Evolutionary conservation across 2,888 invertebrate species (phyloP).

Genomic region (Oegoconia quadripuncta): DNA sequence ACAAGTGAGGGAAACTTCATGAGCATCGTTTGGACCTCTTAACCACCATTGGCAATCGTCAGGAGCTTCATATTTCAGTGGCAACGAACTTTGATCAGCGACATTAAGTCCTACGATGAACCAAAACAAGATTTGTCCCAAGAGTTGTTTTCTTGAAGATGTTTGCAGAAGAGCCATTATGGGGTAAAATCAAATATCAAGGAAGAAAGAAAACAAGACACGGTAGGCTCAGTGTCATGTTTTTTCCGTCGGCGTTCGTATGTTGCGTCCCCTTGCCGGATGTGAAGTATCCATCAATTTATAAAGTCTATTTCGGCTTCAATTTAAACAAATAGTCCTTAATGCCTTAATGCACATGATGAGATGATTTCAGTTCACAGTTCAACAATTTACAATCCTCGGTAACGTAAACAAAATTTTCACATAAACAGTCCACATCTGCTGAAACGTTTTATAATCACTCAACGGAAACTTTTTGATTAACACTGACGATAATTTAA

Average conservation of each 20-base stretch:
- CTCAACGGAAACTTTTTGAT: conserved; percentile 17
- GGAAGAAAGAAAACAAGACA: conserved; percentile 73
- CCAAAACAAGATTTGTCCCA: conserved; percentile 64
- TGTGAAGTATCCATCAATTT: conserved; percentile 76
- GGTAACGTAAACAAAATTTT: conserved; percentile 35
- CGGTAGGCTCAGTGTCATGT: conserved; percentile 74
- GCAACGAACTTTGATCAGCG: conserved; percentile 70
- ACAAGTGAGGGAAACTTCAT: conserved; percentile 88
- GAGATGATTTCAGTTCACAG: conserved; percentile 38
- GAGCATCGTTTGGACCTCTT: conserved; percentile 79
- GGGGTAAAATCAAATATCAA: conserved; percentile 69
- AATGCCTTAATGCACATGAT: conserved; percentile 48
- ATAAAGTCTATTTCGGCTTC: conserved; percentile 54
- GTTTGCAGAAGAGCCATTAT: conserved; percentile 63
- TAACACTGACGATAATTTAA: neutral
- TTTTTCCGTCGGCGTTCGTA: conserved; percentile 74
- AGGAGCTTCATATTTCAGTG: conserved; percentile 86
- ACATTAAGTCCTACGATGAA: conserved; percentile 64
- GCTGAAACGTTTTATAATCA: conserved; percentile 23
- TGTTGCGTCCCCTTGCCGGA: conserved; percentile 68
- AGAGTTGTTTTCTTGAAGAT: conserved; percentile 52
- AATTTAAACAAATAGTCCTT: conserved; percentile 59
- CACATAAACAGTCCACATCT: conserved; percentile 53
- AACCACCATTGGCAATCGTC: conserved; percentile 92
- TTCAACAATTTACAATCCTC: conserved; percentile 30